A percentile compares a stretch with the other conserved stretches of the same genome.
These are phyloP conservation scores for Apis florea DNA, from an alignment of 1,140 invertebrate species.

Conservation along the genomic window DNA sequence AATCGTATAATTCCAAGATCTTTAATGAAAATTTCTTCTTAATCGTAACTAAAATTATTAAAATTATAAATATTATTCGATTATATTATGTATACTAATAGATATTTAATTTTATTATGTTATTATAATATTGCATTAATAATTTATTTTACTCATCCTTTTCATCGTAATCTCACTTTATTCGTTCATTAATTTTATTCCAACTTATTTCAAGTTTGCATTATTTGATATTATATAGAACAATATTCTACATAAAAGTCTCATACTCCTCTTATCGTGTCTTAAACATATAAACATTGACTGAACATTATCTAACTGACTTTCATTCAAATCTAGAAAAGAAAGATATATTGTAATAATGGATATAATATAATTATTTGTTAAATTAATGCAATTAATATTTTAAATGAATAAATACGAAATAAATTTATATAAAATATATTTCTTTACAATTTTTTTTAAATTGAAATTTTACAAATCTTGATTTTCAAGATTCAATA, in stretches of 20 bases:
- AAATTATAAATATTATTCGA: too few species aligned
- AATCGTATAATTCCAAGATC: too few species aligned
- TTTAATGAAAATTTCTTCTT: too few species aligned
- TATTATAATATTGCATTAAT: too few species aligned
- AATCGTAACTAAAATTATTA: too few species aligned
- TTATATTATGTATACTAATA: too few species aligned
- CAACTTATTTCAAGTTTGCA: background rate
- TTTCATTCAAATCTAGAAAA: background rate
- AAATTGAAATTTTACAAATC: too few species aligned
- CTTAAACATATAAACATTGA: background rate
- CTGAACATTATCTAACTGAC: background rate
- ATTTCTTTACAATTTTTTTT: too few species aligned
- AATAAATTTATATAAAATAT: too few species aligned
- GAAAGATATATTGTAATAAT: background rate
- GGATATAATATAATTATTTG: too few species aligned
- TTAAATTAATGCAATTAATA: background rate
- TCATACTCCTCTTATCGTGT: background rate
- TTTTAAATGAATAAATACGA: too few species aligned
- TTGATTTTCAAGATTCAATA: too few species aligned
- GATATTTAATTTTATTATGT: background rate
- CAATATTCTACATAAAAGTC: constrained; percentile 4
- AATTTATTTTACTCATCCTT: background rate
- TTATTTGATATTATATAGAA: background rate
- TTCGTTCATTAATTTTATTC: background rate
- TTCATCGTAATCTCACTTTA: background rate